phyloP scores from a whole-genome alignment of 2,888 invertebrate species.

The Cephonodes hylas region DNA sequence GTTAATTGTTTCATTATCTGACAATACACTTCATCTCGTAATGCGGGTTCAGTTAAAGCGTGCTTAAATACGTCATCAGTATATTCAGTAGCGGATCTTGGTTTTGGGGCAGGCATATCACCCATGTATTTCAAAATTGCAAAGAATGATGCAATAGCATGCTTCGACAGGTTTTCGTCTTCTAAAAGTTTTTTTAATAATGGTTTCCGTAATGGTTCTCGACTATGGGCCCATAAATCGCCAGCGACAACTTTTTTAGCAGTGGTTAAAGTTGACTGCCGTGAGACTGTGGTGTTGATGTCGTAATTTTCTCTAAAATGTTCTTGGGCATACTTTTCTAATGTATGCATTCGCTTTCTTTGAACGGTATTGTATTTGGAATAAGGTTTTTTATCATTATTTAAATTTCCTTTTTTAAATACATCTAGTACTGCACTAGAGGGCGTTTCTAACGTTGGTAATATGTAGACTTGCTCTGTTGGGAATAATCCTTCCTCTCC shows the following conservation, averaged over 20 bases:
- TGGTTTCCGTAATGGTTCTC: constrained; percentile 91
- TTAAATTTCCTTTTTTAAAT: constrained; percentile 82
- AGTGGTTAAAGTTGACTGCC: constrained; percentile 83
- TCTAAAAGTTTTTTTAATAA: constrained; percentile 87
- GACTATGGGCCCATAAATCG: constrained; percentile 90
- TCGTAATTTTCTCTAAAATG: constrained; percentile 85
- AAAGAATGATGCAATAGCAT: constrained; percentile 87
- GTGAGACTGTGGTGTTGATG: constrained; percentile 78
- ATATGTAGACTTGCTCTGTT: constrained; percentile 91
- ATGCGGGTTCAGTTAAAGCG: constrained; percentile 86
- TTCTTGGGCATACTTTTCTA: constrained; percentile 91
- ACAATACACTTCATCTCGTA: constrained; percentile 95
- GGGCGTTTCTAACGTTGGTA: constrained; percentile 91
- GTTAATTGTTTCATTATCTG: constrained; percentile 97
- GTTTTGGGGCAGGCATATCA: constrained; percentile 91
- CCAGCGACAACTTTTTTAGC: constrained; percentile 84
- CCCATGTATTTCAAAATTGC: constrained; percentile 92
- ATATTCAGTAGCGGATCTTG: constrained; percentile 88
- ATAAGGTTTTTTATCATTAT: constrained; percentile 61
- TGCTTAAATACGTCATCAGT: constrained; percentile 94
- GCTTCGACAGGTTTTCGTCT: constrained; percentile 86
- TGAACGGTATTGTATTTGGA: constrained; percentile 80
- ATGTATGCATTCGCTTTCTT: constrained; percentile 88
- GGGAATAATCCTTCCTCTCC: constrained; percentile 91
- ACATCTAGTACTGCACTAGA: constrained; percentile 83